Base-by-base conservation (phyloP, 2,113 vertebrate genomes). In the Mirza zaza region DNA sequence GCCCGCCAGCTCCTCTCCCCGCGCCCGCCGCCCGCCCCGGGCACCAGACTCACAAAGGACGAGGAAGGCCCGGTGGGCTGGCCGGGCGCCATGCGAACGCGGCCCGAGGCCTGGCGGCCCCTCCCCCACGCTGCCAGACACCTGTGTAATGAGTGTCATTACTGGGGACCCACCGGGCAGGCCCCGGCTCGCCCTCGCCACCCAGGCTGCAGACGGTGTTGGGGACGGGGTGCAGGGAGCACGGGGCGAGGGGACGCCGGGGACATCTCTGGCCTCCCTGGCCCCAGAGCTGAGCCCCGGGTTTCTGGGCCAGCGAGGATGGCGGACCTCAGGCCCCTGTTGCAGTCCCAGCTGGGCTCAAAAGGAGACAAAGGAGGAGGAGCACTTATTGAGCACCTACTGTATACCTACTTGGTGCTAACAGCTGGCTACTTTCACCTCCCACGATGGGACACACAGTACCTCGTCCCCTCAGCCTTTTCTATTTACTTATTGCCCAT, bases 81-180 rank as follows among this genome's bases (percentile, higher is more conserved):
- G 92, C 96, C 23, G 82, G 80, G 1, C 10, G 97, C 98, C 96
- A 75, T 42, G 82, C 13, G 91, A 90, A 76, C 8, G 2, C 36
- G 6, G 92, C 84, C 92, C 89, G 59, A 84, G 96, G 97, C 91
- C 90, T 93, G 67, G 1, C 68, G 91, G 86, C 94, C 97, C 91
- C 91, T 71, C n/a, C 61, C 61, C 61, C 27, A 25, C 18, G 2
- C 93, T 75, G 85, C 97, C 97, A 98, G 94, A 97, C 97, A 97
- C 97, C 97, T 96, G 93, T 93, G 76, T 97, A 97, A 97, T 97
- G 96, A 97, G 95, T 96, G 93, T 91, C 95, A 95, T 97, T 97
- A 97, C 34, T 50, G 65, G 95, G 97, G 98, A 97, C 98, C 97
- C 27, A 0, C 81, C 3, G 1, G 90, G 91, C 97, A 97, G 93